Evolutionary conservation across 2,888 invertebrate species (phyloP), one percentile per base, ranked within the genome.

Genomic region (Parnassius smintheus): DNA sequence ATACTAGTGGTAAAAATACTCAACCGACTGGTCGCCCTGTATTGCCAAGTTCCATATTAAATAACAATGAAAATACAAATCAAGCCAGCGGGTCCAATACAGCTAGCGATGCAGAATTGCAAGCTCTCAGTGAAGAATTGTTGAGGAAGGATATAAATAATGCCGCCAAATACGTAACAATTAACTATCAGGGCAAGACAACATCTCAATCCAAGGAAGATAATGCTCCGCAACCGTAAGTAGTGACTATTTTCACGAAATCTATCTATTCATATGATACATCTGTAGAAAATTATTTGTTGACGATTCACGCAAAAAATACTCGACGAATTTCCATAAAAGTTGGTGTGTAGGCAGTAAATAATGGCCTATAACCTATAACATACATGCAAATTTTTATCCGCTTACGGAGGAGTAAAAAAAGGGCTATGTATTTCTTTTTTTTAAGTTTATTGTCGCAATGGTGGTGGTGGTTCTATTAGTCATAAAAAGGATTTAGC

Each of bases 191-290:
- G 86, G 95, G 94, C 67, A 94, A 94, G 80, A 96, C 96, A 0
- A 93, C 94, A 2, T 95, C 96, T 9, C 93, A 93, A 56, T 95
- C 94, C 13, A 87, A 86, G 59, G 92, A 88, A 12, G 97, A 97
- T 78, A 94, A 95, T 81, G 96, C 97, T 9, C 94, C 96, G 41
- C 83, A 92, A 71, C 95, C 95, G 96, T 97, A 92, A 94, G 95
- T 90, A 65, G 25, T 25, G 25, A 35, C 55, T 54, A 22, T 46
- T 59, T 51, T 42, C 52, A 41, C 46, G 12, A 45, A 46, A 25
- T 25, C 18, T 18, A 18, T 18, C 18, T 18, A 18, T 18, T 1
- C 18, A 18, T 18, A 18, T 18, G 1, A 18, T 18, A 18, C 0
- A 18, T 18, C 18, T 18, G 18, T 18, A 18, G 18, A 18, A 18